phyloP scores from a whole-genome alignment of 2,113 vertebrate species.

The Cercocebus atys region DNA sequence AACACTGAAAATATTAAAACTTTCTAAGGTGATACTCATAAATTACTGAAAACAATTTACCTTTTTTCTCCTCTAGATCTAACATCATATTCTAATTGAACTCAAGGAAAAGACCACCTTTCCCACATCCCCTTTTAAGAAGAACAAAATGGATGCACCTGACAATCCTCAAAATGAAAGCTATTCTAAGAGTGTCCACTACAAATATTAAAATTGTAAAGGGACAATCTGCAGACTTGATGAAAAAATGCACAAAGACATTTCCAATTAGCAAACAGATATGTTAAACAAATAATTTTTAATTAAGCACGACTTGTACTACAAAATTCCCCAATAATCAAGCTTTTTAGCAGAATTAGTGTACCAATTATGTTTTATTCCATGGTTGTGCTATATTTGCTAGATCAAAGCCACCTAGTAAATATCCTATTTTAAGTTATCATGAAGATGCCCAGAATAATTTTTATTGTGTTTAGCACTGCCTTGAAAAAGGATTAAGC shows the following conservation, averaged over 20 bases:
- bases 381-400: neutral
- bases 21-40: neutral
- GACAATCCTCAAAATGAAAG: neutral
- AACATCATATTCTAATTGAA: neutral
- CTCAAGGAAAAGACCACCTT: conserved; percentile 1
- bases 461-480: neutral
- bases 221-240: neutral
- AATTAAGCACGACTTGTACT: conserved; percentile 1
- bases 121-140: neutral
- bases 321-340: neutral
- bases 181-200: neutral
- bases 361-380: neutral
- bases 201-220: neutral
- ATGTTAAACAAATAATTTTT: neutral
- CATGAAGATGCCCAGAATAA: neutral
- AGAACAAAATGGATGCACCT: neutral
- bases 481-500: neutral
- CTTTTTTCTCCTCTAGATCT: neutral
- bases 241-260: neutral
- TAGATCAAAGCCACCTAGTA: neutral
- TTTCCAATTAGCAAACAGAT: neutral
- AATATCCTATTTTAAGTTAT: conserved; percentile 6
- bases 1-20: neutral
- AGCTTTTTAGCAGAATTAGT: neutral
- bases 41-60: neutral